These are phyloP conservation scores for Pao palembangensis DNA, from an alignment of 2,113 vertebrate species.

Conservation along the genomic window DNA sequence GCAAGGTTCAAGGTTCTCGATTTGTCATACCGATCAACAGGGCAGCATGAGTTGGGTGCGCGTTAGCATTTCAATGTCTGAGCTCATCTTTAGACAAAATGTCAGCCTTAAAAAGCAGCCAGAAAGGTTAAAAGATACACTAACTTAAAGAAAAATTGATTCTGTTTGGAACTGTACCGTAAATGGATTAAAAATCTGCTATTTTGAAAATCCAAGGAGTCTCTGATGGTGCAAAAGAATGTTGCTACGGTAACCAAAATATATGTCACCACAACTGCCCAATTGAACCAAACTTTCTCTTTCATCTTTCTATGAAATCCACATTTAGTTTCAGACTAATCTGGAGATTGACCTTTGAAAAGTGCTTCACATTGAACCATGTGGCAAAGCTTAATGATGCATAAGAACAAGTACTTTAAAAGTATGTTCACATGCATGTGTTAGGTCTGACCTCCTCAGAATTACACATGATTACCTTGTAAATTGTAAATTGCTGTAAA, in stretches of 20 bases:
- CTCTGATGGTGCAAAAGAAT: no score
- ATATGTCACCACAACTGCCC: no score
- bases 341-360: not conserved
- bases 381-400: not conserved
- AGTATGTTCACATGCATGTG: constrained; percentile 2
- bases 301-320: not conserved
- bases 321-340: not conserved
- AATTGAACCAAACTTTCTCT: no score
- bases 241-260: no score
- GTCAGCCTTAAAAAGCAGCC: constrained; percentile 28
- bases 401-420: not conserved
- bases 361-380: not conserved
- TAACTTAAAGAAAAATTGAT: constrained; percentile 25
- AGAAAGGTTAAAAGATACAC: no score
- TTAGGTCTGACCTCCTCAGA: not conserved
- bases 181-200: not conserved
- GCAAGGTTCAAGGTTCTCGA: no score
- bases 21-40: no score
- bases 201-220: not conserved
- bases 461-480: constrained; percentile 12
- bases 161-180: not conserved
- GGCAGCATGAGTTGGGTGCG: not conserved
- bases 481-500: constrained; percentile 9
- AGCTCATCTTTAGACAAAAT: constrained; percentile 46
- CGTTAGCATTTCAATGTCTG: constrained; percentile 27